phyloP scores from a whole-genome alignment of 1,140 invertebrate genomes.

The Zaprionus ornatus region DNA sequence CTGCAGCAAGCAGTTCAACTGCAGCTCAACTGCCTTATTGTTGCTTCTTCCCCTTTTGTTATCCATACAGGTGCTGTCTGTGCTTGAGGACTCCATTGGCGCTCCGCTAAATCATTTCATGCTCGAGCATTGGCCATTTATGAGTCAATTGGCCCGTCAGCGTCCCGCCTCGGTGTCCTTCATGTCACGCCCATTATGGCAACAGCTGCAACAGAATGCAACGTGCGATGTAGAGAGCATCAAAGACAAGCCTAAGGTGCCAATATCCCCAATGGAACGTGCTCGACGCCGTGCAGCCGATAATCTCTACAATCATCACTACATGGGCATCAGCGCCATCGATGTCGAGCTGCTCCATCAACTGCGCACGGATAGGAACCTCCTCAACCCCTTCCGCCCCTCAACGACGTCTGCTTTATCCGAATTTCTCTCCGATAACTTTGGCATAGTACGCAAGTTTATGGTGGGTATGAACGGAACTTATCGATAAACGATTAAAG shows the following conservation, averaged over 20 bases:
- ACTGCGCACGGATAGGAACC: conserved; percentile 31
- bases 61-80: conserved; percentile 9
- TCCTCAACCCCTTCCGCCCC: conserved; percentile 34
- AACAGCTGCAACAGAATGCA: conserved; percentile 34
- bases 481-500: neutral
- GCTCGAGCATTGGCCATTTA: conserved; percentile 5
- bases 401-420: conserved; percentile 33
- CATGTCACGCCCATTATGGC: conserved; percentile 54
- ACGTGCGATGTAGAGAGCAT: conserved; percentile 71
- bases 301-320: conserved; percentile 55
- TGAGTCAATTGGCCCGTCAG: neutral
- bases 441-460: conserved; percentile 43
- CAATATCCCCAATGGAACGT: conserved; percentile 38
- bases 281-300: conserved; percentile 30
- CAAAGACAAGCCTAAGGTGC: conserved; percentile 11
- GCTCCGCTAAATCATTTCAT: conserved; percentile 31
- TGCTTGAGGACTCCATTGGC: conserved; percentile 47
- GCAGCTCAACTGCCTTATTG: too few species aligned
- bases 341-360: conserved; percentile 53
- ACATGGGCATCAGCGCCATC: conserved; percentile 49
- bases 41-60: neutral
- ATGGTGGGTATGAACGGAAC: conserved; percentile 24
- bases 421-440: conserved; percentile 35
- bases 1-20: too few species aligned
- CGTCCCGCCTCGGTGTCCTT: neutral